Conservation (phyloP, 2,113 vertebrate genomes). For the Dromas ardeola region DNA sequence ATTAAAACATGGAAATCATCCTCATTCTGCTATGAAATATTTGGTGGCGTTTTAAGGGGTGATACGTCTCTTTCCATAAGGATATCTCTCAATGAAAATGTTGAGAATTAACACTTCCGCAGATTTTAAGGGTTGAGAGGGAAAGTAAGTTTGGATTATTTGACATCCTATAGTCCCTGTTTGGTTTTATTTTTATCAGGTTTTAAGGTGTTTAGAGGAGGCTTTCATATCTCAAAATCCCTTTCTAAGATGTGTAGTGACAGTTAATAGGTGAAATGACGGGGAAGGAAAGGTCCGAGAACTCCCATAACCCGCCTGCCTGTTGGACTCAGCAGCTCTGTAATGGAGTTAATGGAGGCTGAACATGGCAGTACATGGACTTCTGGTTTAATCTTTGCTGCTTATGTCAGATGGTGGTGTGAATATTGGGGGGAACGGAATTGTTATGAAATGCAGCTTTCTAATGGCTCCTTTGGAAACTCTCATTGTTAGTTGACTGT, state of each 20-base stretch:
- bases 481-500: background rate
- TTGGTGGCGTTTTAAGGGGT: background rate
- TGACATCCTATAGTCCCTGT: background rate
- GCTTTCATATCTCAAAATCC: background rate
- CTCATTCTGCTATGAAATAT: background rate
- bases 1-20: background rate
- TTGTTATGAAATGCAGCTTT: background rate
- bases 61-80: background rate
- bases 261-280: background rate
- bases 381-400: background rate
- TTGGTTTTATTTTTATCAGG: background rate
- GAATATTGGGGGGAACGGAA: background rate
- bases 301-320: no score
- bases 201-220: background rate
- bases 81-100: background rate
- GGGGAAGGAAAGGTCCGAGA: background rate
- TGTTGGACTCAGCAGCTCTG: background rate
- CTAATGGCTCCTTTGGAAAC: background rate
- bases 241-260: background rate
- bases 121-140: background rate
- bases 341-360: background rate
- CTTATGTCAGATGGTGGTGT: background rate
- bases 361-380: accelerated
- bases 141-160: background rate
- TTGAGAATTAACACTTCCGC: background rate